Base-by-base conservation (phyloP, 2,797 vertebrate genomes). In the Steatocranus sp. region DNA sequence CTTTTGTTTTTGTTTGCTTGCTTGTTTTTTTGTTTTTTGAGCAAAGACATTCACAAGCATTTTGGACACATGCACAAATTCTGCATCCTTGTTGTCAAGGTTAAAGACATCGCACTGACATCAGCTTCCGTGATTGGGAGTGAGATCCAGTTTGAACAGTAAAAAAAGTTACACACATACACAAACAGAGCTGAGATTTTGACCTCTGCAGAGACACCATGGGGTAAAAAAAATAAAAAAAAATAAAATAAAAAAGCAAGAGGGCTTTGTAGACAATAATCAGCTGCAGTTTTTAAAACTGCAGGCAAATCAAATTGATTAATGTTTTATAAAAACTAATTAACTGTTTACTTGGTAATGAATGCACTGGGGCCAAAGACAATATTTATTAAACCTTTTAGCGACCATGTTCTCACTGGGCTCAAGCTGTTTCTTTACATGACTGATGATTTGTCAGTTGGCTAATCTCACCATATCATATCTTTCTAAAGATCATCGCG, bases 281-380 rank as follows among this genome's bases (percentile, higher is more conserved):
- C 63, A 63, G 34, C 50, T 79, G 66, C 76, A 75, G n/a, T 68
- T 82, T 89, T 85, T 80, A 10, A 58, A 36, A 63, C 79, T 75
- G 49, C 43, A 80, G 84, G 84, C 81, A 80, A 89, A 85, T 82
- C 38, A 58, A 76, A 61, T 38, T 81, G 84, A 90, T 88, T 30
- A 89, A 79, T 84, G 25, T 85, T 90, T 88, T 78, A 89, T 82
- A 49, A 84, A 87, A 78, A 20, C 76, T 56, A 86, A 93, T 90
- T 88, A 84, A 84, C 56, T 14, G 43, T 82, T 87, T 87, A 84
- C 50, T 49, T 51, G 68, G 49, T 79, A 82, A 87, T 79, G 32
- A 83, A 87, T 79, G 36, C 76, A 73, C 36, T 49, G n/a, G 27
- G 46, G 46, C 78, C 63, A 75, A 80, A 66, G 79, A 75, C 49